A percentile compares a stretch with the other conserved stretches of the same genome.
Conservation (phyloP, 2,888 invertebrate species). For the Proisotoma minuta region DNA sequence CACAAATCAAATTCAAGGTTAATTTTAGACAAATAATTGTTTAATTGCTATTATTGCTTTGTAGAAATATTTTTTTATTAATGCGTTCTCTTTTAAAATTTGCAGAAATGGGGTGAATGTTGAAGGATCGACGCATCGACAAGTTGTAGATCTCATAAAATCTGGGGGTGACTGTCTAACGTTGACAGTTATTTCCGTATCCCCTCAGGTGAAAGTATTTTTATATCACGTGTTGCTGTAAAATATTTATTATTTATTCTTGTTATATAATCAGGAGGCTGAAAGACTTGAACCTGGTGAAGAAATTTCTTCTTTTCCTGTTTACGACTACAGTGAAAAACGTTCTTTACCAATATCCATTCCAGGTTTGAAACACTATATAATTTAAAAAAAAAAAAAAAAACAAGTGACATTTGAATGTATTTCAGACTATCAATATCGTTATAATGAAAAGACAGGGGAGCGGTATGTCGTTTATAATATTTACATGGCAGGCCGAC, state of each 20-base stretch:
- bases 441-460: slow-evolving; percentile 68
- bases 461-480: slow-evolving; percentile 93
- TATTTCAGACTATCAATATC: slow-evolving; percentile 85
- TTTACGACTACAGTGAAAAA: slow-evolving; percentile 91
- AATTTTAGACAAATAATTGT: slow-evolving; percentile 5
- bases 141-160: slow-evolving; percentile 98
- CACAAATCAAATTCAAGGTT: not conserved
- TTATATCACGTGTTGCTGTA: not conserved
- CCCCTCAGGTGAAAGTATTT: slow-evolving; percentile 65
- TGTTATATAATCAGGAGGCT: slow-evolving; percentile 60
- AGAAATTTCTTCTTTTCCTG: slow-evolving; percentile 71
- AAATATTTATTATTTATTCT: slow-evolving; percentile 7
- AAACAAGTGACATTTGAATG: too few relatives aligned
- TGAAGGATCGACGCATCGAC: slow-evolving; percentile 98
- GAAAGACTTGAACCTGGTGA: slow-evolving; percentile 79
- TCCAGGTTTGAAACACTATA: too few relatives aligned
- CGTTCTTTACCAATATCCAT: slow-evolving; percentile 70
- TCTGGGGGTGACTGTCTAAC: slow-evolving; percentile 96
- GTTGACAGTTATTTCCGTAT: slow-evolving; percentile 92
- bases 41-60: too few relatives aligned
- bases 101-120: slow-evolving; percentile 92
- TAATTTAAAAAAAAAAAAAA: too few relatives aligned
- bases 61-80: too few relatives aligned
- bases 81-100: slow-evolving; percentile 7
- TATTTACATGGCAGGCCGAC: slow-evolving; percentile 98